These are phyloP conservation scores for Lethrus apterus DNA, from an alignment of 1,140 invertebrate species.

Conservation along the genomic window DNA sequence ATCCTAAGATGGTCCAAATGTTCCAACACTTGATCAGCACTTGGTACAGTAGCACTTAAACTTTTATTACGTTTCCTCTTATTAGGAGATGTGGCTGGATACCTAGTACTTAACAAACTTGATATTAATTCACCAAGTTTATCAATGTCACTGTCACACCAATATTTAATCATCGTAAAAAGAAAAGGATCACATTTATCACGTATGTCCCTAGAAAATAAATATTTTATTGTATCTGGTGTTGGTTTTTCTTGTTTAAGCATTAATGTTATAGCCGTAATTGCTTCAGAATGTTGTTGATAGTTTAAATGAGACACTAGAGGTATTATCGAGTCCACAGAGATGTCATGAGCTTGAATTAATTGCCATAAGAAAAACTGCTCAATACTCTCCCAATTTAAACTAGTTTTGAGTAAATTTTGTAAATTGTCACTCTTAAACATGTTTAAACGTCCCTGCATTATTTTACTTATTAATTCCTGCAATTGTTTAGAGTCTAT, in stretches of 20 bases:
- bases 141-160: conserved; percentile 87
- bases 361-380: conserved; percentile 96
- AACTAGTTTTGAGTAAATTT: conserved; percentile 67
- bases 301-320: conserved; percentile 84
- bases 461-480: conserved; percentile 80
- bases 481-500: conserved; percentile 85
- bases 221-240: conserved; percentile 73
- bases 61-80: conserved; percentile 70
- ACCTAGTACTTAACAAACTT: conserved; percentile 66
- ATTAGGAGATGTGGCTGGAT: conserved; percentile 77
- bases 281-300: conserved; percentile 81
- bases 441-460: conserved; percentile 81
- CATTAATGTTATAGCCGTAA: conserved; percentile 84
- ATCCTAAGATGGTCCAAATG: conserved; percentile 87
- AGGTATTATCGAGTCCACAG: conserved; percentile 81
- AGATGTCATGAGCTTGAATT: conserved; percentile 85
- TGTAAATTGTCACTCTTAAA: conserved; percentile 68
- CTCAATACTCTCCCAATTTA: conserved; percentile 94
- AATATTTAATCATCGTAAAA: conserved; percentile 82
- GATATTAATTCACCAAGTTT: conserved; percentile 79
- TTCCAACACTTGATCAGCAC: conserved; percentile 74
- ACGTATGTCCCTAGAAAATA: conserved; percentile 73
- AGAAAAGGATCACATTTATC: conserved; percentile 70
- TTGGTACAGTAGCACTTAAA: conserved; percentile 46
- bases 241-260: conserved; percentile 88